phyloP scores from a whole-genome alignment of 1,140 invertebrate genomes.

The Drosophila nigrodunni region DNA sequence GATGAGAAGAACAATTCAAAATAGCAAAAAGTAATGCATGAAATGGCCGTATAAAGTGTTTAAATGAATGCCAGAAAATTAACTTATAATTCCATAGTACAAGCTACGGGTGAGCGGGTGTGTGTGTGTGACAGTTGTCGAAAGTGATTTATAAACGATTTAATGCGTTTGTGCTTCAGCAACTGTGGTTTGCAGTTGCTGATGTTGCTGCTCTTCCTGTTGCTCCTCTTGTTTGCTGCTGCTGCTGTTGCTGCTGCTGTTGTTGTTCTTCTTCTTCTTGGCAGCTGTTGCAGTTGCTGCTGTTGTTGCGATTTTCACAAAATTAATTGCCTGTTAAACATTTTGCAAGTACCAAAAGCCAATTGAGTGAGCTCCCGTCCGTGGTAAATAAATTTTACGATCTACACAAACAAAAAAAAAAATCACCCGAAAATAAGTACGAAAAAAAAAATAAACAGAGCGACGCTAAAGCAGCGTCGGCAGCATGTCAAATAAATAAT shows the following conservation, averaged over 20 bases:
- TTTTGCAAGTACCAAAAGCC: constrained; percentile 38
- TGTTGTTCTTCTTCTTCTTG: constrained; percentile 13
- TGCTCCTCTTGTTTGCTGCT: background rate
- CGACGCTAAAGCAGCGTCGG: background rate
- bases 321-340: constrained; percentile 66
- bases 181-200: constrained; percentile 8
- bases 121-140: constrained; percentile 28
- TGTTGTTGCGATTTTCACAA: constrained; percentile 29
- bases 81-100: background rate
- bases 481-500: constrained; percentile 46
- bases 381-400: constrained; percentile 28
- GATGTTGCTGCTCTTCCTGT: background rate
- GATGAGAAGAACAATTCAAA: too few relatives aligned
- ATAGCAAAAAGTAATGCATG: too few relatives aligned
- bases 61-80: background rate
- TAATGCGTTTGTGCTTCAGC: constrained; percentile 36
- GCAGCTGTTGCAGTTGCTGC: constrained; percentile 13
- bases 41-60: background rate
- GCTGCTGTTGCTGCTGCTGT: constrained; percentile 3
- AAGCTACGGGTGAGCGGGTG: background rate
- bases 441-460: constrained; percentile 4
- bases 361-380: constrained; percentile 31
- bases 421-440: background rate
- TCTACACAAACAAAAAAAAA: constrained; percentile 26
- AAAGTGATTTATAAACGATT: constrained; percentile 51